Evolutionary conservation across 2,113 vertebrate species (phyloP).

Genomic region (Laterallus jamaicensis): DNA sequence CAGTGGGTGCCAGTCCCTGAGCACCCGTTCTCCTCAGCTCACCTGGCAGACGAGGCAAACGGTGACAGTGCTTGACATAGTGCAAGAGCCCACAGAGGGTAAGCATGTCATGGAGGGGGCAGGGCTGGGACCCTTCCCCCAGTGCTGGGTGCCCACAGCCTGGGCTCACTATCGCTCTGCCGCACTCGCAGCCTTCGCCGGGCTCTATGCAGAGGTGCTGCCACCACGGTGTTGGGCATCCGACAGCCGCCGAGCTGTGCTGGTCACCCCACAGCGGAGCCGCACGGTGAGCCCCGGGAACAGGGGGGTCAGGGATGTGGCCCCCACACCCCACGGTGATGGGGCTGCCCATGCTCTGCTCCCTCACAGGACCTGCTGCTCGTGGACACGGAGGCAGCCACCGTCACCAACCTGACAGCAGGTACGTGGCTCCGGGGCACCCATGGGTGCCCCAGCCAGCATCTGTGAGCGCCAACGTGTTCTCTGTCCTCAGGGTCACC

Average conservation of each 20-base stretch:
- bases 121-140: neutral
- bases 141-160: rapidly evolving
- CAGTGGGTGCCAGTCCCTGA: rapidly evolving
- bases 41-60: neutral
- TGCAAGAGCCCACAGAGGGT: neutral
- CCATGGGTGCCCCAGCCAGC: rapidly evolving
- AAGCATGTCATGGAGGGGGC: rapidly evolving
- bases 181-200: constrained; percentile 79
- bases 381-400: constrained; percentile 58
- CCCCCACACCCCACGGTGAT: rapidly evolving
- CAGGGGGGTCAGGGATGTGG: rapidly evolving
- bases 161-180: rapidly evolving
- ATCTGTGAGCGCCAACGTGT: rapidly evolving
- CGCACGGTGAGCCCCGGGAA: constrained; percentile 72
- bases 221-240: constrained; percentile 88
- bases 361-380: constrained; percentile 73
- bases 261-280: constrained; percentile 85
- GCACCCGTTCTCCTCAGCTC: neutral
- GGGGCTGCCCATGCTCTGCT: rapidly evolving
- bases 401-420: constrained; percentile 65
- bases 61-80: neutral
- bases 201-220: constrained; percentile 84
- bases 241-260: constrained; percentile 84
- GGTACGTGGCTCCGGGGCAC: neutral
- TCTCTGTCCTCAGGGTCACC: constrained; percentile 54